A percentile compares a stretch with the other conserved stretches of the same genome.
These are phyloP conservation scores for Amblyraja radiata DNA, from an alignment of 2,797 vertebrate genomes.

Conservation along the genomic window DNA sequence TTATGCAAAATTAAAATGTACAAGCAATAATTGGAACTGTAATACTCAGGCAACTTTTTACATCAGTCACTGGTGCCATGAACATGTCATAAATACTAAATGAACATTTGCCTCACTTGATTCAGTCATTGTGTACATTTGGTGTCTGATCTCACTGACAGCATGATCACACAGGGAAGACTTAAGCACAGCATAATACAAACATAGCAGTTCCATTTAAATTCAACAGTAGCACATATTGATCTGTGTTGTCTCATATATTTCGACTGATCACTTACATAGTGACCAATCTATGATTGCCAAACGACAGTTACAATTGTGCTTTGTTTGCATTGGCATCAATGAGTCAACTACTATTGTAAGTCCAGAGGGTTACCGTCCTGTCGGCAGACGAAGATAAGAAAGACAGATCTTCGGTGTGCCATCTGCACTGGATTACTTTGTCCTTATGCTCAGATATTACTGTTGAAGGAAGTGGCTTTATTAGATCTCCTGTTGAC, in stretches of 20 bases:
- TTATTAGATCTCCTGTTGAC: constrained; percentile 82
- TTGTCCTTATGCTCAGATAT: constrained; percentile 91
- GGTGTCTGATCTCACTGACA: constrained; percentile 60
- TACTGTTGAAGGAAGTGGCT: constrained; percentile 83
- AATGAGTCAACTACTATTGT: constrained; percentile 56
- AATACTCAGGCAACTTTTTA: constrained; percentile 34
- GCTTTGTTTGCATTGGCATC: constrained; percentile 50
- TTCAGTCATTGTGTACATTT: constrained; percentile 55
- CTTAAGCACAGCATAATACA: constrained; percentile 60
- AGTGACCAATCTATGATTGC: constrained; percentile 28
- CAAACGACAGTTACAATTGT: constrained; percentile 45
- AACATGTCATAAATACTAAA: constrained; percentile 62
- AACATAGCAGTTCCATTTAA: constrained; percentile 47
- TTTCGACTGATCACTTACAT: constrained; percentile 46
- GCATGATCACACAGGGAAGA: constrained; percentile 59
- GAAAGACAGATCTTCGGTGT: constrained; percentile 84
- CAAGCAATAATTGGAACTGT: background rate
- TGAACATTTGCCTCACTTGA: constrained; percentile 53
- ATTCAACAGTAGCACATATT: constrained; percentile 44
- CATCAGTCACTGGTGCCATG: constrained; percentile 43
- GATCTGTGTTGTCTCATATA: constrained; percentile 37
- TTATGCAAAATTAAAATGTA: constrained; percentile 43
- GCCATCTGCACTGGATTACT: constrained; percentile 96
- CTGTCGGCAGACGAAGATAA: constrained; percentile 92
- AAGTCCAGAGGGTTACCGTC: constrained; percentile 89